Base-by-base conservation (phyloP, 2,113 vertebrate genomes). In the Percina caprodes region DNA sequence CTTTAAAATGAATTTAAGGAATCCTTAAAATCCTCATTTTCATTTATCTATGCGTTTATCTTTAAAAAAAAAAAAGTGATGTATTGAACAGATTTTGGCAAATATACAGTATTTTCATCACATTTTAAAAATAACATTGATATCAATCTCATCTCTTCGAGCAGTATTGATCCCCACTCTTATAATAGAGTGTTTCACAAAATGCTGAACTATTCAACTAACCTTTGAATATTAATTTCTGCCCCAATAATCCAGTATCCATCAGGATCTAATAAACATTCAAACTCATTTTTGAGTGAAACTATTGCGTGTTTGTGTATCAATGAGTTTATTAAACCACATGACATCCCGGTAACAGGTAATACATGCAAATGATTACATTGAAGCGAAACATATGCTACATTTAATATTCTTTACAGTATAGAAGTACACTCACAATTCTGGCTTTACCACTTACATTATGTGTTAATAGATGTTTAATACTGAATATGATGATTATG, bases 301-400 rank as follows among this genome's bases (percentile, higher is more conserved):
- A 48, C 7, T 4, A 23, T 24, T 6, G 23, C 58, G 26, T n/a
- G 24, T 70, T 79, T 74, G 52, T 63, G 65, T 75, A 76, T 79
- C 35, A 52, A 86, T 75, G 85, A 86, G 70, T 93, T 93, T 93
- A 93, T 91, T 93, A 23, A 82, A 80, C 48, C 75, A 86, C 72
- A 68, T 35, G 42, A 56, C 39, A 56, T 84, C 66, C 18, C n/a
- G 62, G n/a, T 78, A 74, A 79, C 83, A 88, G 54, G 63, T 55
- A 11, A 73, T 81, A 86, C 86, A 88, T 79, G 84, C 81, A 85
- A 70, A 78, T 1, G 62, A 67, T 86, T 79, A 85, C 49, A n/a
- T 39, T 24, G 52, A 73, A 67, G 77, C 12, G 54, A 69, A 85
- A 63, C 33, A 62, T 51, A 62, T 54, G 59, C 61, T 82, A 87